Base-by-base conservation (phyloP, 92 coral and sea anemone genomes). In the Porites rus region DNA sequence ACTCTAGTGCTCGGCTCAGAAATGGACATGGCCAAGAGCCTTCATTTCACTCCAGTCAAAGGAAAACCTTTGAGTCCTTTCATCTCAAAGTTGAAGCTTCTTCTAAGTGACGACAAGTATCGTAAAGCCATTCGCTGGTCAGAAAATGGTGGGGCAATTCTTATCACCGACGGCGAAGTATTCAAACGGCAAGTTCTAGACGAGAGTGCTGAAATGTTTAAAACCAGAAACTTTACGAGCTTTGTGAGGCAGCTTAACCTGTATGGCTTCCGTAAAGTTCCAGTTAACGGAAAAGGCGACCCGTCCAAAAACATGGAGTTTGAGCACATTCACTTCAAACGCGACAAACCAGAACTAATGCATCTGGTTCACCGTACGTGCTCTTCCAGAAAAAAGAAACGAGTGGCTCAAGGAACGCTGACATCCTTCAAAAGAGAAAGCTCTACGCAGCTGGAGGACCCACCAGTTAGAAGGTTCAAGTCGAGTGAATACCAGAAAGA, bases 261-360 rank as follows among this genome's bases (percentile, higher is more conserved):
- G 72, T 95, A 95, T 53, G 99, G 98, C 51, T 97, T 95, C 85
- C 95, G 95, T 68, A 96, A 96, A 70, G 95, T 93, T 53, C 99
- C 99, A 10, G 96, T 96, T 38, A 95, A 93, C 77, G 99, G 99
- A 72, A 97, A 97, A 89, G 94, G 94, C 66, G 99, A 97, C 95
- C 99, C 99, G 71, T 94, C 98, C 21, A 97, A 95, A 87, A 95
- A 97, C 87, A 97, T 97, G 99, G 94, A 92, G 84, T 97, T 97
- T 88, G 99, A 95, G 68, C 99, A 97, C 58, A 90, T 91, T 74
- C 85, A 95, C 76, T 97, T 97, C 82, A 87, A 89, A 88, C 94
- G 98, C 43, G 96, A 93, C 87, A 93, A 83, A 65, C 99, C 99
- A 21, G 98, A 97, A 65, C 89, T 92, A 63, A 97, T 97, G 99